These are phyloP conservation scores for Stenolophus ochropezus DNA, from an alignment of 2,888 invertebrate genomes.

Conservation along the genomic window DNA sequence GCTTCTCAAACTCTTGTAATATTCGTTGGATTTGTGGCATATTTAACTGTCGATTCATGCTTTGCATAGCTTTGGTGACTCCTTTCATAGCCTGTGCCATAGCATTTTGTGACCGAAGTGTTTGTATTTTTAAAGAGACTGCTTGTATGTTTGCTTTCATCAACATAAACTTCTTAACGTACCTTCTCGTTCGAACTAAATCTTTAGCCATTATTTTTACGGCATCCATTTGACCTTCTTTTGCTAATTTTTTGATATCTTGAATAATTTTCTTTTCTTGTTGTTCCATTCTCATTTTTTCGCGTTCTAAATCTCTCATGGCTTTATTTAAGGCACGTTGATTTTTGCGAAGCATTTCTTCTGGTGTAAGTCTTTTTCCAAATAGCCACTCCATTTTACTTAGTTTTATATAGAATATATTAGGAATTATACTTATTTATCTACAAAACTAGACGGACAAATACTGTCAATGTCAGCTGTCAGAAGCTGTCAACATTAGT, in stretches of 20 bases:
- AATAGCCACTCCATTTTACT: constrained; percentile 93
- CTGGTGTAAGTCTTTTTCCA: constrained; percentile 96
- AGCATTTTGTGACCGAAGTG: constrained; percentile 97
- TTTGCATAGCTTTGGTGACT: constrained; percentile 98
- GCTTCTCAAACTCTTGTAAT: constrained; percentile 97
- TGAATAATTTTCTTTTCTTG: constrained; percentile 99
- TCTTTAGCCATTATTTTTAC: constrained; percentile 99
- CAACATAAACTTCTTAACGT: constrained; percentile 98
- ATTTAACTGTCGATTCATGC: constrained; percentile 98
- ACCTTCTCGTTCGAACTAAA: constrained; percentile 94
- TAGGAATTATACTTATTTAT: neutral
- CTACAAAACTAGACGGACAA: neutral
- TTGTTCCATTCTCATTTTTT: constrained; percentile 96
- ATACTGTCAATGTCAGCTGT: constrained; percentile 42
- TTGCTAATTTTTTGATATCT: constrained; percentile 99
- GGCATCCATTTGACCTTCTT: constrained; percentile 99
- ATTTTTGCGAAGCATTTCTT: constrained; percentile 98
- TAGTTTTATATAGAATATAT: neutral
- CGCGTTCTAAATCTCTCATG: constrained; percentile 97
- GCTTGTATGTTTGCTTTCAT: constrained; percentile 99
- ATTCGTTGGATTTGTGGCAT: constrained; percentile 99
- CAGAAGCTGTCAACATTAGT: constrained; percentile 32
- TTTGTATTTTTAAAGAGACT: constrained; percentile 97
- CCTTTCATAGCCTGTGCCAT: constrained; percentile 99
- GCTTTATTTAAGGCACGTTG: constrained; percentile 98